These are phyloP conservation scores for Habrosyne pyritoides DNA, from an alignment of 2,888 invertebrate species.

Conservation along the genomic window DNA sequence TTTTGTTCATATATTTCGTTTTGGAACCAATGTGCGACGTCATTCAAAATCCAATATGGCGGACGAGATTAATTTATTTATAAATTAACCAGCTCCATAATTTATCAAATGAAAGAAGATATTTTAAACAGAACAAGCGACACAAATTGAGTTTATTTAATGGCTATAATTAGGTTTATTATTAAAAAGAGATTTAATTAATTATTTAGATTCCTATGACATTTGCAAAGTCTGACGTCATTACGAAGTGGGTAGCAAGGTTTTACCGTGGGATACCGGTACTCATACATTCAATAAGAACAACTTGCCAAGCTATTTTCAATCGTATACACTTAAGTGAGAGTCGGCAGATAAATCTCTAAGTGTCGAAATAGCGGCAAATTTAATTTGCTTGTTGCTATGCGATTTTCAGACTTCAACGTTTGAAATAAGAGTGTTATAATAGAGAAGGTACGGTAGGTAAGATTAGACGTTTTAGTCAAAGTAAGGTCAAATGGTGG, in stretches of 20 bases:
- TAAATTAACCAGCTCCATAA: no score
- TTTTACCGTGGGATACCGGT: not conserved
- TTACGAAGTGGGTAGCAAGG: not conserved
- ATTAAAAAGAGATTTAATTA: no score
- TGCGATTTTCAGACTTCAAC: not conserved
- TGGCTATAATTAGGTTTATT: no score
- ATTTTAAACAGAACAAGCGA: no score
- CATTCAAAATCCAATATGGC: no score
- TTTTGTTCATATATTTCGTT: no score
- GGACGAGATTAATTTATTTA: no score
- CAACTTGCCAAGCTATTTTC: not conserved
- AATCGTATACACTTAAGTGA: not conserved
- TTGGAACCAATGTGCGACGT: no score
- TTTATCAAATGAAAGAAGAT: no score
- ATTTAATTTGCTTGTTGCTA: not conserved
- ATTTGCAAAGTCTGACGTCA: not conserved
- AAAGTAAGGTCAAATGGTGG: not conserved
- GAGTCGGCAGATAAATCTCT: not conserved
- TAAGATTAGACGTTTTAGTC: not conserved
- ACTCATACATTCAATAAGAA: not conserved
- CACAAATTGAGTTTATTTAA: no score
- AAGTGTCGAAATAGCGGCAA: not conserved
- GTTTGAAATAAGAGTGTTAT: not conserved
- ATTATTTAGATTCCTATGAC: not conserved
- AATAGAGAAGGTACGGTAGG: not conserved